Evolutionary conservation across 1,140 invertebrate species (phyloP).

Genomic region (Steinernema feltiae): DNA sequence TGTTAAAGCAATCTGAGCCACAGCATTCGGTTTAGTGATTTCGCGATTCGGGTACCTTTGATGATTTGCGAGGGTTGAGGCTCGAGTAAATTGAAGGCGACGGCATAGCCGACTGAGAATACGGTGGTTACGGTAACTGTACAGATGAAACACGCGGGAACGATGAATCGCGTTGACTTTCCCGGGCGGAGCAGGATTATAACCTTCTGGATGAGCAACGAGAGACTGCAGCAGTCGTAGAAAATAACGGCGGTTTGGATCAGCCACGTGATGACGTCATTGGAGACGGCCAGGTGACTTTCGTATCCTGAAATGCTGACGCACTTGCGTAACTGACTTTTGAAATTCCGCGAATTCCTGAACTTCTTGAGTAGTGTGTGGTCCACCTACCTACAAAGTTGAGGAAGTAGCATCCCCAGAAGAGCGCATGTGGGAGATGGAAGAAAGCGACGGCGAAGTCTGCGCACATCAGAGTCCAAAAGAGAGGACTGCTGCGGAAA

Average conservation of each 20-base stretch:
- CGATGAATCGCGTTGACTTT: background rate
- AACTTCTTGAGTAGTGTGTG: background rate
- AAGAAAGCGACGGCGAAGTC: background rate
- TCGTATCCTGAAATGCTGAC: background rate
- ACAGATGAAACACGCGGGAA: background rate
- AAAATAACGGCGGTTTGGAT: background rate
- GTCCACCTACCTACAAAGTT: background rate
- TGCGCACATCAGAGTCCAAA: background rate
- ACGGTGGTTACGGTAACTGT: no score
- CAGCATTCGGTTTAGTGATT: no score
- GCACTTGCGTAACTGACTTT: background rate
- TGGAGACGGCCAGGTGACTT: background rate
- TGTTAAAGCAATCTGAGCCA: background rate
- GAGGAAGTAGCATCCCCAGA: background rate
- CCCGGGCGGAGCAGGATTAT: background rate
- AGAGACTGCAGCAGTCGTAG: background rate
- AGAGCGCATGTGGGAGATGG: background rate
- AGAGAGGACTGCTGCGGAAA: background rate
- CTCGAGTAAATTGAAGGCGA: background rate
- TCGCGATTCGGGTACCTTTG: no score
- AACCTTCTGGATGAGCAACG: background rate
- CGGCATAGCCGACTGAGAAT: background rate
- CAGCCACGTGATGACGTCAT: background rate
- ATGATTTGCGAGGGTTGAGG: background rate
- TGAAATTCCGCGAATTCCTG: no score